These are phyloP conservation scores for Tarsius wallacei DNA, from an alignment of 2,797 vertebrate genomes.

Conservation along the genomic window DNA sequence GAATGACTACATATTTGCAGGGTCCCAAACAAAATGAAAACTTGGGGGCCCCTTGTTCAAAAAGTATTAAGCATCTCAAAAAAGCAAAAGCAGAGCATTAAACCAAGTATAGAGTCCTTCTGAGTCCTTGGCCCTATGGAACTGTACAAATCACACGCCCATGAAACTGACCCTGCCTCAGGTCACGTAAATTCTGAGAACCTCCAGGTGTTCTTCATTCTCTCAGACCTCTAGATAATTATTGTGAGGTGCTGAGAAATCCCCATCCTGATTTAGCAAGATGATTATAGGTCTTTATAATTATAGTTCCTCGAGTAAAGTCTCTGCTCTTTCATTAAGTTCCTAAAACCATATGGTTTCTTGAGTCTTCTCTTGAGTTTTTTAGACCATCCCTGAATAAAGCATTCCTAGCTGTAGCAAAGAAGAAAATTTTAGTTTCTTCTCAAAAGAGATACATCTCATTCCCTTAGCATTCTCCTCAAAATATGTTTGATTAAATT, in stretches of 20 bases:
- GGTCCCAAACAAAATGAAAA: constrained; percentile 58
- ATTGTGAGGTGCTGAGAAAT: constrained; percentile 78
- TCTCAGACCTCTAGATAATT: constrained; percentile 77
- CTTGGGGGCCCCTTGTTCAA: background rate
- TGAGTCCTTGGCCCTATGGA: background rate
- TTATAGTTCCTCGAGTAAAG: constrained; percentile 80
- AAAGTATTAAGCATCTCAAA: constrained; percentile 44
- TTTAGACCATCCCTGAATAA: constrained; percentile 59
- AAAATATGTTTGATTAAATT: constrained; percentile 68
- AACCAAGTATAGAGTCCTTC: constrained; percentile 30
- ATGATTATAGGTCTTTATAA: constrained; percentile 84
- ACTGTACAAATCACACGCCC: background rate
- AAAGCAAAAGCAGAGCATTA: constrained; percentile 37
- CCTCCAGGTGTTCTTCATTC: constrained; percentile 77
- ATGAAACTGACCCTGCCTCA: constrained; percentile 55
- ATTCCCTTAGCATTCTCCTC: constrained; percentile 58
- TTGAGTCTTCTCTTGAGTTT: constrained; percentile 73
- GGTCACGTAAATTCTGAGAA: constrained; percentile 55
- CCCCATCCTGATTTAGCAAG: constrained; percentile 77
- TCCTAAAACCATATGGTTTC: constrained; percentile 79
- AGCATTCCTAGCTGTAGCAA: constrained; percentile 61
- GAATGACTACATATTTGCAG: constrained; percentile 38
- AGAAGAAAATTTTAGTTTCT: constrained; percentile 38
- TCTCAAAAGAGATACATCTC: constrained; percentile 52
- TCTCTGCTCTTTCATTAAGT: constrained; percentile 81